phyloP scores from a whole-genome alignment of 2,888 invertebrate genomes.

The Axea sp. region DNA sequence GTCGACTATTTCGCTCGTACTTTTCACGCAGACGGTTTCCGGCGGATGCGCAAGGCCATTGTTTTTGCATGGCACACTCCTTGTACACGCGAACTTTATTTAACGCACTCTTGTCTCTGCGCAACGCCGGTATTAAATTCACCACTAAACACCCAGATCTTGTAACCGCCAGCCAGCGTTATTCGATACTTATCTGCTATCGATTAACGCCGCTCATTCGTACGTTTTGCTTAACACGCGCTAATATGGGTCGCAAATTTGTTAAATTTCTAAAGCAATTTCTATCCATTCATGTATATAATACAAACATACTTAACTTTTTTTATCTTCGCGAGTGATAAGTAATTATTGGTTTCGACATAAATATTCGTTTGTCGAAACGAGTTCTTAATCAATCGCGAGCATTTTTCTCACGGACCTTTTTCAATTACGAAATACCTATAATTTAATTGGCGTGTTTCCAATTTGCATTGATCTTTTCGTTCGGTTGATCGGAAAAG shows the following conservation, averaged over 20 bases:
- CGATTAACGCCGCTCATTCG: conserved; percentile 35
- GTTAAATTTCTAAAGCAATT: not conserved
- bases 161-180: conserved; percentile 11
- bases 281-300: no score
- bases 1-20: conserved; percentile 45
- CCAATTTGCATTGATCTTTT: no score
- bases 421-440: no score
- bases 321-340: no score
- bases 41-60: conserved; percentile 77
- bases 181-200: conserved; percentile 46
- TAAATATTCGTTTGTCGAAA: no score
- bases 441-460: no score
- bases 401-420: no score
- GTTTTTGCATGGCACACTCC: conserved; percentile 66
- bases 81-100: conserved; percentile 27
- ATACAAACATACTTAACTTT: no score
- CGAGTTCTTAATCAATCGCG: no score
- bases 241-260: not conserved
- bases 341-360: no score
- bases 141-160: conserved; percentile 23
- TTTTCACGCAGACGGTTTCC: conserved; percentile 68
- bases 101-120: conserved; percentile 36
- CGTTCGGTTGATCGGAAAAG: no score
- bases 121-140: conserved; percentile 40
- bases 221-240: conserved; percentile 7